phyloP scores from a whole-genome alignment of 2,888 invertebrate genomes.

The Cosmopolites sordidus region DNA sequence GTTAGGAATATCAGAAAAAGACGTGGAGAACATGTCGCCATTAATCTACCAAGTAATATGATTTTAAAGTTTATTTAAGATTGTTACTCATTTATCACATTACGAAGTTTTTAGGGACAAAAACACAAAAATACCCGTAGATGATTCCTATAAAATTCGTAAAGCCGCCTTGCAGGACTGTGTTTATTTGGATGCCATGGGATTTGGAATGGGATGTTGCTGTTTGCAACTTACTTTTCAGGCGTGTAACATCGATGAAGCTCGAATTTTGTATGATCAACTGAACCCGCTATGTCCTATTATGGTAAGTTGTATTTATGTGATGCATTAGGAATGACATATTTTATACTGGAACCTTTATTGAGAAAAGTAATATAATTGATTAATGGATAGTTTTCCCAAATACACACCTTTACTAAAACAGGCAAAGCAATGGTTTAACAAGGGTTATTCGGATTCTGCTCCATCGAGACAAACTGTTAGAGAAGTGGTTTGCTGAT shows the following conservation, averaged over 20 bases:
- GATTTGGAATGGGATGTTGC: constrained; percentile 99
- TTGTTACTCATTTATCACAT: constrained; percentile 12
- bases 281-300: constrained; percentile 95
- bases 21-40: constrained; percentile 91
- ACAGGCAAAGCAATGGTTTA: too few relatives aligned
- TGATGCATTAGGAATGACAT: too few relatives aligned
- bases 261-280: constrained; percentile 93
- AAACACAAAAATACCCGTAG: constrained; percentile 82
- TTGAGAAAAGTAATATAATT: too few relatives aligned
- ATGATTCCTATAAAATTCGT: constrained; percentile 63
- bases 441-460: too few relatives aligned
- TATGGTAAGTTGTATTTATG: too few relatives aligned
- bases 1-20: constrained; percentile 89
- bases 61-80: not conserved
- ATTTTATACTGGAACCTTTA: too few relatives aligned
- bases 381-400: too few relatives aligned
- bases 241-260: constrained; percentile 95
- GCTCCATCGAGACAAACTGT: too few relatives aligned
- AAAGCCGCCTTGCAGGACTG: constrained; percentile 79
- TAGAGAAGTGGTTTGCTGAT: too few relatives aligned
- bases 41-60: constrained; percentile 84
- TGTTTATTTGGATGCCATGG: constrained; percentile 99
- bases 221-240: constrained; percentile 95
- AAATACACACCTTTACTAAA: too few relatives aligned
- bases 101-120: constrained; percentile 79